Base-by-base conservation (phyloP, 2,888 invertebrate genomes). In the Leptodirus hochenwartii region DNA sequence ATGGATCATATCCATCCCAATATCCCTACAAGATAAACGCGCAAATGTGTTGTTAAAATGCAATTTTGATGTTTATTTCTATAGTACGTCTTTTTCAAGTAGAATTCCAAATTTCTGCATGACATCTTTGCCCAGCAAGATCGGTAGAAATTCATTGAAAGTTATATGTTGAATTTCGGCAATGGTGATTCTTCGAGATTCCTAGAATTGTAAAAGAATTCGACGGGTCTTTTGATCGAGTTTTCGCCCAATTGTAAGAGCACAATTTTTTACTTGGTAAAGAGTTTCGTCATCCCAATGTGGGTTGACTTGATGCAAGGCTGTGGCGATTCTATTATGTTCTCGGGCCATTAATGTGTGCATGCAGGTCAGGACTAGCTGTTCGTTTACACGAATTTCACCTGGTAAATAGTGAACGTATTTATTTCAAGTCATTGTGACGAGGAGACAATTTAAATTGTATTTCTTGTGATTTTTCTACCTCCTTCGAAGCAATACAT, bases 401-500 rank as follows among this genome's bases (percentile, higher is more conserved):
- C 84, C 81, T 77, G 44, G n/a, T n/a, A n/a, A n/a, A n/a, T 10
- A 56, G 48, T 32, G 35, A 31, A 22, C 15, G 11, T 26, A 22
- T 15, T 13, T 17, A 15, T 8, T 14, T 10, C 10, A n/a, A 15
- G 10, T 10, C 11, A 10, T 32, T 22, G 5, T 2, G n/a, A n/a
- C n/a, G n/a, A n/a, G n/a, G n/a, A n/a, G n/a, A n/a, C n/a, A n/a
- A n/a, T n/a, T n/a, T n/a, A n/a, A n/a, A n/a, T n/a, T n/a, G n/a
- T n/a, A n/a, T n/a, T n/a, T 44, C 59, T 55, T 52, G 76, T 85
- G 87, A 40, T 81, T n/a, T n/a, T n/a, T n/a, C n/a, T n/a, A n/a
- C n/a, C n/a, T n/a, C n/a, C 84, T 65, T 88, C 87, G 47, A 90
- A 90, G 50, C 90, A 90, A 52, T 73, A 87, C 76, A 87, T 82